Base-by-base conservation (phyloP, 2,113 vertebrate species). In the Amazona vittata region DNA sequence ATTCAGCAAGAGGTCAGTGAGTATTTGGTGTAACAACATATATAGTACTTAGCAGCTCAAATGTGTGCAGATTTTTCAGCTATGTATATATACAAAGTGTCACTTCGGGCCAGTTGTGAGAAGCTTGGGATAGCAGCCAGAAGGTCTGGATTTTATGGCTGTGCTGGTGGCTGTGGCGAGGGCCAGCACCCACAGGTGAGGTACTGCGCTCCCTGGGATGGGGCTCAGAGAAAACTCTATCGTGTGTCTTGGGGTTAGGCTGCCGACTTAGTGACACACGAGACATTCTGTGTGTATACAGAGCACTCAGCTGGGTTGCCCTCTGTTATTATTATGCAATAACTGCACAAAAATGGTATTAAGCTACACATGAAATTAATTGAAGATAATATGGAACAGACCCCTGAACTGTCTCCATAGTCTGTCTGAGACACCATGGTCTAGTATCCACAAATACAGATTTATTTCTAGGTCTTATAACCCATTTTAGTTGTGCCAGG, bases 1-100 rank as follows among this genome's bases (percentile, higher is more conserved):
- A 91, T 96, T 95, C 94, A 82, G 94, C 47, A 82, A 94, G 91
- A 96, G 96, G 93, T 97, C 96, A 96, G 86, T 37, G 94, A 85
- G 29, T 97, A 97, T 94, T 94, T 97, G 73, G 81, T 94, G 52
- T 91, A 93, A 89, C 69, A 93, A 71, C 83, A 79, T 82, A 84
- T 55, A 79, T 52, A 68, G 77, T 91, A 94, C 86, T 97, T 96
- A 95, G 83, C 65, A 79, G 95, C 77, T 93, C 92, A 89, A 87
- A 96, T 14, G 69, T 10, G 60, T 89, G 89, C 83, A 86, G 73
- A 94, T 95, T 97, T 97, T 97, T 95, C 91, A 94, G 80, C 86
- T 78, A 46, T 86, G n/a, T 87, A 75, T 89, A 86, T 96, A 89
- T 86, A 95, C 91, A 89, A 78, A 89, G 65, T 70, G 89, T 91